Percentiles rank a stretch among this genome's conserved stretches.
These are phyloP conservation scores for Copsychus sechellarum DNA, from an alignment of 2,113 vertebrate species.

Conservation along the genomic window DNA sequence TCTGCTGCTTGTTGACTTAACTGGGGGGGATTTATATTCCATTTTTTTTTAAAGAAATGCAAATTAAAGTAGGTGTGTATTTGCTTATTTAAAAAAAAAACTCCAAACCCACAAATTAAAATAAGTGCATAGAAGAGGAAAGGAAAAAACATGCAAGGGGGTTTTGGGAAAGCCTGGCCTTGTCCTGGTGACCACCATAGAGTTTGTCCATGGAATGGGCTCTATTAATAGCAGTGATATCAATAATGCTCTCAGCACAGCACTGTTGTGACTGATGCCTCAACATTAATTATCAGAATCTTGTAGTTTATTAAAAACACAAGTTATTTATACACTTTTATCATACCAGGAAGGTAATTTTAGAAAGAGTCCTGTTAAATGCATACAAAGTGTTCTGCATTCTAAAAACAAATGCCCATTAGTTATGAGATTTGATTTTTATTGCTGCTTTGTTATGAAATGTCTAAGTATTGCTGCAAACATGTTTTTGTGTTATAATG, in stretches of 20 bases:
- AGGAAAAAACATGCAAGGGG: neutral
- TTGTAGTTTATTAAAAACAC: neutral
- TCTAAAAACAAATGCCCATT: neutral
- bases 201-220: neutral
- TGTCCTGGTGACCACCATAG: neutral
- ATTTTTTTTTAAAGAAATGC: neutral
- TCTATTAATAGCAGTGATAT: neutral
- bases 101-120: neutral
- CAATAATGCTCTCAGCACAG: neutral
- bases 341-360: neutral
- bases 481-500: neutral
- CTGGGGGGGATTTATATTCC: neutral
- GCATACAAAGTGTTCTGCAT: neutral
- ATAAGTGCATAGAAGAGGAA: neutral
- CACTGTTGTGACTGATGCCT: neutral
- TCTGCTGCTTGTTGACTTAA: neutral
- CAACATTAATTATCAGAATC: no score
- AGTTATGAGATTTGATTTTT: neutral
- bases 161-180: neutral
- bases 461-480: neutral
- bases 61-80: neutral
- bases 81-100: neutral
- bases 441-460: neutral
- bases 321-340: neutral
- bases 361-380: neutral